These are phyloP conservation scores for Andricus quercusramuli DNA, from an alignment of 2,888 invertebrate genomes.

Conservation along the genomic window DNA sequence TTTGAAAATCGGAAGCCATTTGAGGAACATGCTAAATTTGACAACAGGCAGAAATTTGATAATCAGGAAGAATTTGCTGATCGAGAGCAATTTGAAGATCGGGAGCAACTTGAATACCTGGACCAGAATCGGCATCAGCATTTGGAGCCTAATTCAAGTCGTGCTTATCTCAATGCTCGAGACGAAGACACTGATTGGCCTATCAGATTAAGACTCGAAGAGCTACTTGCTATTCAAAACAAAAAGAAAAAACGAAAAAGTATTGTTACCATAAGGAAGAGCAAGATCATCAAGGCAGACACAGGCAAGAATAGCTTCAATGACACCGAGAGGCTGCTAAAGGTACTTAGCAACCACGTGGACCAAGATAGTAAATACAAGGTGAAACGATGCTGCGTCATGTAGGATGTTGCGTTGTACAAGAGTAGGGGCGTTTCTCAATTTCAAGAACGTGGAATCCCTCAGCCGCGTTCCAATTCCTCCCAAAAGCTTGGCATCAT, in stretches of 20 bases:
- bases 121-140: neutral
- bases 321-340: conserved; percentile 76
- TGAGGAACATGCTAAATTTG: neutral
- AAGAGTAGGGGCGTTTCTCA: conserved; percentile 12
- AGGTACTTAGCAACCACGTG: conserved; percentile 76
- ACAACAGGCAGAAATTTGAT: conserved; percentile 46
- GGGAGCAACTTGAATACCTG: conserved; percentile 42
- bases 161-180: conserved; percentile 21
- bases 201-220: conserved; percentile 70
- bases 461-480: conserved; percentile 35
- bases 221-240: conserved; percentile 72
- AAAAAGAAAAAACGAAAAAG: conserved; percentile 66
- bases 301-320: conserved; percentile 66
- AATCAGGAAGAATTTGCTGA: conserved; percentile 46
- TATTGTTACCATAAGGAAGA: conserved; percentile 62
- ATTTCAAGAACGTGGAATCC: conserved; percentile 25
- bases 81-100: conserved; percentile 46
- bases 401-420: conserved; percentile 61
- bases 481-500: conserved; percentile 22
- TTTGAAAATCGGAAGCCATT: neutral
- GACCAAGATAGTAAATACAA: conserved; percentile 77
- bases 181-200: conserved; percentile 67
- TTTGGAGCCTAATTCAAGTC: conserved; percentile 18
- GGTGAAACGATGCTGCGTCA: conserved; percentile 74
- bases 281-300: conserved; percentile 67